These are phyloP conservation scores for Oceanodroma tethys DNA, from an alignment of 2,113 vertebrate species.

Conservation along the genomic window DNA sequence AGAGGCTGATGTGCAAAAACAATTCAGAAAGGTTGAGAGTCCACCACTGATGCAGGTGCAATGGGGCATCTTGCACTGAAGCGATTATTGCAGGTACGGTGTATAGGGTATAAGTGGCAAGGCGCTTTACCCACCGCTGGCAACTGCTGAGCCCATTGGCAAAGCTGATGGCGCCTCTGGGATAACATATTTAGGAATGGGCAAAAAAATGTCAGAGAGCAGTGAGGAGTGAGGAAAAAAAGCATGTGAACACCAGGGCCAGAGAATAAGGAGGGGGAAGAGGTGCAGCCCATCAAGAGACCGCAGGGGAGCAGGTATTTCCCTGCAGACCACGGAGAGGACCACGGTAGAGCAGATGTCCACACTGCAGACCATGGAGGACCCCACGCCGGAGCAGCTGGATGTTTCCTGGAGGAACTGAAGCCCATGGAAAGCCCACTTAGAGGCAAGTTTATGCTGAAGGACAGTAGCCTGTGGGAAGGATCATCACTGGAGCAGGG, in stretches of 20 bases:
- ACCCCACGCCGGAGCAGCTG: fast-evolving
- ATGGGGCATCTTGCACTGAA: not conserved
- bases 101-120: not conserved
- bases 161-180: not conserved
- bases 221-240: not conserved
- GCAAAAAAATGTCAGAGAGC: not conserved
- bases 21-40: not conserved
- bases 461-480: not conserved
- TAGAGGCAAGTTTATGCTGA: not conserved
- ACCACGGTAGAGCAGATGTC: not conserved
- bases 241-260: not conserved
- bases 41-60: not conserved
- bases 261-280: not conserved
- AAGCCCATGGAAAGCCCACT: not conserved
- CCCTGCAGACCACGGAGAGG: not conserved
- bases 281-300: not conserved
- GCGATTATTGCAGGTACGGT: fast-evolving
- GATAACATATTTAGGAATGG: not conserved
- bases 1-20: not conserved
- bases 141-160: not conserved
- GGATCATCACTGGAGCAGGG: not conserved
- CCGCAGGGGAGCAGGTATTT: not conserved
- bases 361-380: not conserved
- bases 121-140: fast-evolving
- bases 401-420: not conserved